Evolutionary conservation across 1,140 invertebrate species (phyloP), one percentile per base, ranked within the genome.

Genomic region (Leptinotarsa lineolata): DNA sequence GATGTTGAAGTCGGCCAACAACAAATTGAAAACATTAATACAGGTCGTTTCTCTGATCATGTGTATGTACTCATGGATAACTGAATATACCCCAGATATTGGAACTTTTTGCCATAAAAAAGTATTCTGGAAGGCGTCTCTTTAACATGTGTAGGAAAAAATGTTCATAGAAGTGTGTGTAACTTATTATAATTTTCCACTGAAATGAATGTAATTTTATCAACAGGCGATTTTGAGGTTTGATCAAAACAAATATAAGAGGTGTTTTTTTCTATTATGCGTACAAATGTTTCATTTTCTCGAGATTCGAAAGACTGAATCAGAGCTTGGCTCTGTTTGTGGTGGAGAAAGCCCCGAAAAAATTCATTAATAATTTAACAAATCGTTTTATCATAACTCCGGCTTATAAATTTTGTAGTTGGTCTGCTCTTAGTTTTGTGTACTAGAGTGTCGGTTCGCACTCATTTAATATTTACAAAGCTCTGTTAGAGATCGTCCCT

Each of bases 311-410:
- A 66, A 39, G 0, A 24, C 64, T 6, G 18, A 66, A 66, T 66
- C 64, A 30, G 22, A 66, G 64, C 39, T 66, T 6, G 64, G 64
- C 64, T n/a, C 39, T 66, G 64, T 44, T 44, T 6, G 64, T 0
- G 18, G 39, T 30, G 39, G 11, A 66, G 44, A 39, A 66, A 8
- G 22, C 64, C 16, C 18, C 30, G 18, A 79, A 78, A 83, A 81
- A 81, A 83, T 79, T 83, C 82, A 83, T 83, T 82, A 83, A 83
- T 83, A 83, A 82, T 82, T 83, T 82, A 83, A 75, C 77, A 76
- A 79, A 82, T 83, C 79, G 80, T 81, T 83, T 83, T 78, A 82
- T 82, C 82, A 83, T 83, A 82, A 83, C 82, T 81, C 79, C 77
- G 74, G 74, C 79, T 74, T 80, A 82, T 82, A 79, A 83, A 83